Evolutionary conservation across 2,113 vertebrate genomes (phyloP), one percentile per base, ranked within the genome.

Genomic region (Semnornis frantzii): DNA sequence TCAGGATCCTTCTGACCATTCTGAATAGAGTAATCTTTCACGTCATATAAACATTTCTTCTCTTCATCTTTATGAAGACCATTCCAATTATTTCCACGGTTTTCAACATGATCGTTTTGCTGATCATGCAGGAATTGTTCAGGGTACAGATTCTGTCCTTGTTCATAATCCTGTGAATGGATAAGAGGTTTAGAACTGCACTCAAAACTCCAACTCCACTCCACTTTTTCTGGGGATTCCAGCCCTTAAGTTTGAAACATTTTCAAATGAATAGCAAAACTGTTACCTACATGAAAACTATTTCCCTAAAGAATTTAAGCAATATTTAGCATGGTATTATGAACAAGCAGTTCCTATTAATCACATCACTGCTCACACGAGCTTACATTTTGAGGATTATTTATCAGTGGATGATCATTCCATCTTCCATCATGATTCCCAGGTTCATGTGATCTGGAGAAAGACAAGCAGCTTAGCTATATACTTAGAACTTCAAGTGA

Each of bases 391-490:
- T 97, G 95, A 92, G 95, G 85, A 78, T 98, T 96, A 77, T 88
- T 84, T 58, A 97, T 96, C 90, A 96, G 70, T 2, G 94, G 97
- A 76, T 94, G 97, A 83, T 97, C 92, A 1, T 97, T 97, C 98
- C 98, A 99, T 54, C 93, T 93, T 88, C 75, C 77, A 37, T 97
- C 97, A 60, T 77, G 95, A 21, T 97, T 96, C 97, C 98, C 98
- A 66, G 90, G 82, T 52, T 97, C 97, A 80, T 78, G 97, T 28
- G 89, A 94, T 89, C 99, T 99, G 96, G 13, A 85, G 39, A 95
- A 94, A 97, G 30, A 83, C 19, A 95, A 60, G 11, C 12, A 58
- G 8, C 28, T 86, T 79, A 55, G 34, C n/a, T 21, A 6, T 1
- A 12, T 17, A 58, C 16, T 46, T n/a, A 21, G 1, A 66, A 19